Conservation (phyloP, 64 coral and sea anemone species). For the Montipora efflorescens region DNA sequence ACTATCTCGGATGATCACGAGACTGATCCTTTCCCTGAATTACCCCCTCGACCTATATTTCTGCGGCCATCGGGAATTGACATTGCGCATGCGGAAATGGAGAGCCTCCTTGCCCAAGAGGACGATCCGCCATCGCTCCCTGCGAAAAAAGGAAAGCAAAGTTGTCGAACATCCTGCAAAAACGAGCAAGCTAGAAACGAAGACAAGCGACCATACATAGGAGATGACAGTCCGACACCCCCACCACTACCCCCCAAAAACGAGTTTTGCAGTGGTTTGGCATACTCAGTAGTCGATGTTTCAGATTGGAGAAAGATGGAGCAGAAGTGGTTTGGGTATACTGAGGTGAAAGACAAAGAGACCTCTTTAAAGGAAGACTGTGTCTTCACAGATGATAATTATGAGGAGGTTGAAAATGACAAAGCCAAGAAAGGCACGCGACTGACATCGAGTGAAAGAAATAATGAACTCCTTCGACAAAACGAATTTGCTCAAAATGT, state of each 20-base stretch:
- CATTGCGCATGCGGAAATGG: neutral
- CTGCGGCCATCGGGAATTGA: neutral
- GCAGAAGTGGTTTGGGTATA: neutral
- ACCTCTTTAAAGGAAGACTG: neutral
- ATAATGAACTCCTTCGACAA: neutral
- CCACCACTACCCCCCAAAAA: slow-evolving; percentile 21
- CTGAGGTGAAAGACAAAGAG: neutral
- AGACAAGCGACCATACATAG: neutral
- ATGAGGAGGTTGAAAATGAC: neutral
- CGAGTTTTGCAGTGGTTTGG: neutral
- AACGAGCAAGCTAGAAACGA: neutral
- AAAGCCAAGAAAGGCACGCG: neutral
- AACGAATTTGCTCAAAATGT: neutral
- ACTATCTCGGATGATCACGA: neutral
- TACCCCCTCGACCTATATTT: slow-evolving; percentile 5
- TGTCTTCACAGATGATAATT: neutral
- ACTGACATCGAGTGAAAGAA: neutral
- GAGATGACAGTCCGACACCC: neutral
- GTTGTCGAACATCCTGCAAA: neutral
- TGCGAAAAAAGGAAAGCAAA: neutral
- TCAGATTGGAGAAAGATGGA: neutral
- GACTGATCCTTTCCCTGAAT: neutral
- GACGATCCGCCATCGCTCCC: neutral
- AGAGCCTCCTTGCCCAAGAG: neutral
- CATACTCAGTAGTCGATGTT: slow-evolving; percentile 13